A percentile compares a stretch with the other conserved stretches of the same genome.
phyloP scores from a whole-genome alignment of 2,797 vertebrate genomes.

The Dipus sagitta region DNA sequence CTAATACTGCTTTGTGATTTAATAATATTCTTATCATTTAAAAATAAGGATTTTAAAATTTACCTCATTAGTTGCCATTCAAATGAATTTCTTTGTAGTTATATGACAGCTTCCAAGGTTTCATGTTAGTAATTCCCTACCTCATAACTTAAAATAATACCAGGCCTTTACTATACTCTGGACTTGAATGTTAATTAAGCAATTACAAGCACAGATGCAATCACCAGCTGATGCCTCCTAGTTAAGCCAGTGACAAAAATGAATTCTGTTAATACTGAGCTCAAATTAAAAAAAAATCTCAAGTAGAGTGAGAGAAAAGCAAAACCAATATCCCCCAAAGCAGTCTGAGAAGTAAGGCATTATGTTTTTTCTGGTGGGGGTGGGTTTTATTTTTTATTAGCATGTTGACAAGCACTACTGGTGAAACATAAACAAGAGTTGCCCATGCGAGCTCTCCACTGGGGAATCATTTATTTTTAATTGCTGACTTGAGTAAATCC shows the following conservation, averaged over 20 bases:
- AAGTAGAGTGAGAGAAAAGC: constrained; percentile 30
- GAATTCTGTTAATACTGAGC: constrained; percentile 52
- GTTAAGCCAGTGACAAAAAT: constrained; percentile 66
- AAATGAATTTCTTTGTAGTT: constrained; percentile 49
- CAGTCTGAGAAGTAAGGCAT: background rate
- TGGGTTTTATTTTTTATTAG: constrained; percentile 34
- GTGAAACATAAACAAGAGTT: constrained; percentile 42
- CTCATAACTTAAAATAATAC: constrained; percentile 73
- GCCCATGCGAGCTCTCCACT: background rate
- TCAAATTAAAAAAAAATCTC: constrained; percentile 9
- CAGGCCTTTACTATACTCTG: constrained; percentile 58
- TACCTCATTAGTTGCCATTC: background rate
- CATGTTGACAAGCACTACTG: background rate
- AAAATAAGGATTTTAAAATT: constrained; percentile 48
- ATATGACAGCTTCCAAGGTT: constrained; percentile 58
- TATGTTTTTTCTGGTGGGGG: background rate
- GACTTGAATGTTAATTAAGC: constrained; percentile 80
- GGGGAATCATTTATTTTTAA: constrained; percentile 37
- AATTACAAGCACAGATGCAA: constrained; percentile 72
- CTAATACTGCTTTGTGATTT: background rate
- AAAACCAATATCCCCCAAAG: constrained; percentile 20
- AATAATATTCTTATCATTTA: background rate
- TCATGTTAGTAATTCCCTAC: constrained; percentile 65
- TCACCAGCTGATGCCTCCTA: constrained; percentile 73
- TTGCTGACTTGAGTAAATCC: constrained; percentile 54